These are phyloP conservation scores for Tipula lateralis DNA, from an alignment of 2,888 invertebrate species.

Conservation along the genomic window DNA sequence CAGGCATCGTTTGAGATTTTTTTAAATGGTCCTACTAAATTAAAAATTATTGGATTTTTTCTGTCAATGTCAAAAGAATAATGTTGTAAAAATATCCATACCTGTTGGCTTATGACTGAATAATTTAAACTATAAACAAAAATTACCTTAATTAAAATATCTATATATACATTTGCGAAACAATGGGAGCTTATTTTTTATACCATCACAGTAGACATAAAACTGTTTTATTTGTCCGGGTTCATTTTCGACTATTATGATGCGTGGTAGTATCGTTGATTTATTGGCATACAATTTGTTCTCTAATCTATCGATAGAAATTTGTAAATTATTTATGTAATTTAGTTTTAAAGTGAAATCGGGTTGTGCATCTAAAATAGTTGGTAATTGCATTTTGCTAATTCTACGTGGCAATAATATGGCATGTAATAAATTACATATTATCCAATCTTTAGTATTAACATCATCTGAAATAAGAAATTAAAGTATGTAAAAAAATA, in stretches of 20 bases:
- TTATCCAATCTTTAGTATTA: too few relatives aligned
- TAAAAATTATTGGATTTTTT: not conserved
- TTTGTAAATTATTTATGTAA: not conserved
- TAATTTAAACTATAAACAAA: too few relatives aligned
- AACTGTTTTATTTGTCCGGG: not conserved
- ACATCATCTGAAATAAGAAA: too few relatives aligned
- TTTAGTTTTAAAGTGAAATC: not conserved
- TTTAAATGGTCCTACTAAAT: constrained; percentile 2
- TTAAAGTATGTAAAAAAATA: too few relatives aligned
- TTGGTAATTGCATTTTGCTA: too few relatives aligned
- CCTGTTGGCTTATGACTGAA: not conserved
- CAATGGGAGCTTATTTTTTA: not conserved
- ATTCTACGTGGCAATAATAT: too few relatives aligned
- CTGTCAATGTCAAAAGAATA: too few relatives aligned
- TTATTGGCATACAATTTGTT: not conserved
- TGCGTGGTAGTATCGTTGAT: not conserved
- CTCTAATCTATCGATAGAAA: not conserved
- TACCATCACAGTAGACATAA: not conserved
- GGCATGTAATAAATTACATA: too few relatives aligned
- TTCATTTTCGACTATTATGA: not conserved
- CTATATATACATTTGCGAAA: not conserved
- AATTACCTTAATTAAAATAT: not conserved
- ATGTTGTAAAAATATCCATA: not conserved
- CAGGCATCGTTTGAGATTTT: too few relatives aligned
- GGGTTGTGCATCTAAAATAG: too few relatives aligned